A percentile compares a stretch with the other conserved stretches of the same genome.
phyloP scores from a whole-genome alignment of 2,888 invertebrate species.

The Campoplex capitator region DNA sequence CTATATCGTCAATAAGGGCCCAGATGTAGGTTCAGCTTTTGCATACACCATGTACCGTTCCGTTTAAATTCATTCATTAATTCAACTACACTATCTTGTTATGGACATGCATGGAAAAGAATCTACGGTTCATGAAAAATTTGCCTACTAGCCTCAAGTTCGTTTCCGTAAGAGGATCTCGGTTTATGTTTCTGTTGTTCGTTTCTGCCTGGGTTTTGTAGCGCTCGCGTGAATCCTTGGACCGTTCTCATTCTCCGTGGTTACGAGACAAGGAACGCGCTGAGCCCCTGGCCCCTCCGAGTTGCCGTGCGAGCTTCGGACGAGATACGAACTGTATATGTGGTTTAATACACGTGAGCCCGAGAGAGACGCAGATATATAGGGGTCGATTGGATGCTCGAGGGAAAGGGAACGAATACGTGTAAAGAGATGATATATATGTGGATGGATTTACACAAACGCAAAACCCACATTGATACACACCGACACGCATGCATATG shows the following conservation, averaged over 20 bases:
- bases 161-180: conserved; percentile 1
- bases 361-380: conserved; percentile 39
- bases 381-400: conserved; percentile 52
- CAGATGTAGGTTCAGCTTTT: neutral
- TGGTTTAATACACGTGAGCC: conserved; percentile 15
- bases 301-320: conserved; percentile 21
- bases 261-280: conserved; percentile 15
- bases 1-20: neutral
- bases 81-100: neutral
- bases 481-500: neutral
- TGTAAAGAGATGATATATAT: conserved; percentile 35
- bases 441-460: neutral
- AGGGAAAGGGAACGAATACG: conserved; percentile 56
- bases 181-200: conserved; percentile 5
- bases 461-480: neutral
- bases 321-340: conserved; percentile 13
- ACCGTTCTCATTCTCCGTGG: conserved; percentile 41
- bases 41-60: neutral
- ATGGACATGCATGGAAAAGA: neutral
- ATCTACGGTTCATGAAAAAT: neutral
- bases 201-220: neutral
- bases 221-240: conserved; percentile 52
- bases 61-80: neutral
- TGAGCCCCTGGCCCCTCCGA: conserved; percentile 22
- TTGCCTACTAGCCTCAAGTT: neutral